Conservation (phyloP, 1,140 invertebrate species). For the Pteromalus puparum region DNA sequence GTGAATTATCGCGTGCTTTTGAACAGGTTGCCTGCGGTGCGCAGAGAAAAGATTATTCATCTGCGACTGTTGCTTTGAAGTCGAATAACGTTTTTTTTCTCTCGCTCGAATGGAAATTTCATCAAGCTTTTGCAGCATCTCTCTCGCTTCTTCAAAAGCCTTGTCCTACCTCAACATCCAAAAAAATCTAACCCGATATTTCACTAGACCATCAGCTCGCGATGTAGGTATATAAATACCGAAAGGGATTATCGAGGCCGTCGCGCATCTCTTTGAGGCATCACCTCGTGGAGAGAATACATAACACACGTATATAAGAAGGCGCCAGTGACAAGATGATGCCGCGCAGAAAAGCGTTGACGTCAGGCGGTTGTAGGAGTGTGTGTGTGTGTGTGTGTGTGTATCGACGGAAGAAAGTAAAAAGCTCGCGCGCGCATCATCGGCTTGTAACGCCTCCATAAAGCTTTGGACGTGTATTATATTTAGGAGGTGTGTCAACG, state of each 20-base stretch:
- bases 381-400: no score
- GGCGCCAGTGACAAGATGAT: neutral
- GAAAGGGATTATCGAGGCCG: constrained; percentile 30
- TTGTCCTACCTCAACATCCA: no score
- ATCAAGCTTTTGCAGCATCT: no score
- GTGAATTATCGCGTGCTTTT: no score
- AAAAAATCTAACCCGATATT: neutral
- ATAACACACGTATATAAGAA: neutral
- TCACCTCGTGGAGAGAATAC: neutral
- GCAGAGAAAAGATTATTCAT: no score
- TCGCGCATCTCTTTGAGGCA: constrained; percentile 29
- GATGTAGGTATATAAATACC: neutral
- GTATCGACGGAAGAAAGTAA: neutral
- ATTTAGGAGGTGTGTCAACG: constrained; percentile 38
- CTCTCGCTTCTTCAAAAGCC: no score
- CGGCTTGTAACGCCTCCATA: constrained; percentile 6
- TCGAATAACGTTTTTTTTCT: no score
- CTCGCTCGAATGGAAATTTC: no score
- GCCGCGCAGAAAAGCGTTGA: constrained; percentile 1
- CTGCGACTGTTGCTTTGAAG: no score
- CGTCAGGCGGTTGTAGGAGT: neutral
- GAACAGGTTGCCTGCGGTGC: no score
- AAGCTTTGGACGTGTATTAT: constrained; percentile 1
- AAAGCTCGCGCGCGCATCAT: neutral
- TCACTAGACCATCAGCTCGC: neutral